Evolutionary conservation across 2,113 vertebrate species (phyloP).

Genomic region (Phrynosoma platyrhinos): DNA sequence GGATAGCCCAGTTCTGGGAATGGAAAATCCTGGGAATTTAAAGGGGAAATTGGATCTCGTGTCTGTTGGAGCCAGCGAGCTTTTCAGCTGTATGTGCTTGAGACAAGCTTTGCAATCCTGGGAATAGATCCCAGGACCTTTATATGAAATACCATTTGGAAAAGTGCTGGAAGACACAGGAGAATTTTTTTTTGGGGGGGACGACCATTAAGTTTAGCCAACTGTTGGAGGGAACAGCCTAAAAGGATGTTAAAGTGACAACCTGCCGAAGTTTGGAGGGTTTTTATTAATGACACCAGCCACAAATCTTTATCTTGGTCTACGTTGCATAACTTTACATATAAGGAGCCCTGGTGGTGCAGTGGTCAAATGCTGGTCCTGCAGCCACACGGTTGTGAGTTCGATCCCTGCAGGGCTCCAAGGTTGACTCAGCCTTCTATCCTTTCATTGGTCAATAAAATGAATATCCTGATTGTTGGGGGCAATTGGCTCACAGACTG

Average conservation of each 20-base stretch:
- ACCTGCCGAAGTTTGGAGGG: not conserved
- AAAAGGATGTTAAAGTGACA: not conserved
- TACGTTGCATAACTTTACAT: no score
- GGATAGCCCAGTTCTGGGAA: slow-evolving; percentile 53
- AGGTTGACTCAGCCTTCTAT: no score
- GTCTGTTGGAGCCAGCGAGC: slow-evolving; percentile 40
- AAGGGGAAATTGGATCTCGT: slow-evolving; percentile 46
- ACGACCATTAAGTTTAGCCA: slow-evolving; percentile 1
- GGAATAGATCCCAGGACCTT: slow-evolving; percentile 39
- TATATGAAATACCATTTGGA: slow-evolving; percentile 30
- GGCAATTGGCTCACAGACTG: no score
- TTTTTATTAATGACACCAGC: no score
- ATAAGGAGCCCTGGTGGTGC: no score
- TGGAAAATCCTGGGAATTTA: slow-evolving; percentile 61
- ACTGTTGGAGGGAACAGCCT: not conserved
- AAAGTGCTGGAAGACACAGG: not conserved
- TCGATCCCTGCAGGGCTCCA: no score
- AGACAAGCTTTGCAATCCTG: slow-evolving; percentile 39
- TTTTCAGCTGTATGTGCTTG: slow-evolving; percentile 25
- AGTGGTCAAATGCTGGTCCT: no score
- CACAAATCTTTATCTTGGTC: no score
- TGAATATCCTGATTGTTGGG: no score
- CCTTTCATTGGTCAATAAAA: no score
- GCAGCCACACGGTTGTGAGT: no score
- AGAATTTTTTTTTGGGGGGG: no score